Base-by-base conservation (phyloP, 2,797 vertebrate species). In the Sebastes hubbsi region DNA sequence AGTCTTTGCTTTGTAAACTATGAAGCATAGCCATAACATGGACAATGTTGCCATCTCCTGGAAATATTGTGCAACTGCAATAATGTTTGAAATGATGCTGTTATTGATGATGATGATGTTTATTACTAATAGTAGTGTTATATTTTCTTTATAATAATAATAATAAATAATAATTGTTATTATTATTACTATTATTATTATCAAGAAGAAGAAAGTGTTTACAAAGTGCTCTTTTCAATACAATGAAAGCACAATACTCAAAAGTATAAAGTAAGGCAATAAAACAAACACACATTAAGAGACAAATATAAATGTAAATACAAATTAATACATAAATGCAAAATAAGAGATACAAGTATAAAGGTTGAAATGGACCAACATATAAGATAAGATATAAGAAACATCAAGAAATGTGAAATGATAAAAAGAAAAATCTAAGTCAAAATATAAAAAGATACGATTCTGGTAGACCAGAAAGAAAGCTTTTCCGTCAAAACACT, bases 21-120 rank as follows among this genome's bases (percentile, higher is more conserved):
- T 7, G 2, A 24, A 58, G 11, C 6, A 68, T 1, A 9, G 10
- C 4, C 3, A 82, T 85, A 20, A 5, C 12, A 27, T 64, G 67
- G 85, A 65, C 64, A 90, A 84, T 78, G 64, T 8, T 84, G 81
- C 79, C 93, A 88, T 88, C 94, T 91, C 2, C 81, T 94, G 94
- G 81, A 24, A 6, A 20, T 18, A 30, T 58, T 52, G 12, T 75
- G 67, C 2, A 59, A 85, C 13, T 75, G 6, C 10, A 61, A n/a
- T 55, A 8, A 8, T 30, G 20, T 30, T 2, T 8, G 0, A 62
- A 13, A 75, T 54, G 2, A 16, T 34, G 4, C 22, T n/a, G 4
- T 12, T 29, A 27, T 11, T 70, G 10, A 4, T 55, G 5, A 55
- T 13, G n/a, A 14, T 30, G 4, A 25, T 61, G 34, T 2, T 34